Evolutionary conservation across 1,140 invertebrate species (phyloP), one percentile per base, ranked within the genome.

Genomic region (Drosophila subobscura): DNA sequence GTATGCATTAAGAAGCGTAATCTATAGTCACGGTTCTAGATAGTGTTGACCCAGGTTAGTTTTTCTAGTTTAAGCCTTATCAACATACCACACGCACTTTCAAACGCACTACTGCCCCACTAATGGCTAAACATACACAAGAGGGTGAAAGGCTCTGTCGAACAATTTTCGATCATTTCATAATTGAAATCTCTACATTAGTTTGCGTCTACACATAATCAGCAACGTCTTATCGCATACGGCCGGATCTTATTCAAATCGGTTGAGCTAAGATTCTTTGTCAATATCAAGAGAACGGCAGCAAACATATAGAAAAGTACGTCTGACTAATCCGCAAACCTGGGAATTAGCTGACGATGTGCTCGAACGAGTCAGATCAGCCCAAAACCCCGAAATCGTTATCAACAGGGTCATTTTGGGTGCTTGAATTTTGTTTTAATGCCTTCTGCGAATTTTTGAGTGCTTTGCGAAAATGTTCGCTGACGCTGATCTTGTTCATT

Each of bases 21-120:
- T 8, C 8, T 33, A 37, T 37, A 16, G 25, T 14, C 14, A 51
- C 25, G 14, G 3, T 10, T 6, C 25, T 6, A 29, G 42, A 12
- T 37, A 20, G 3, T 61, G 41, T 88, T 88, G 57, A 20, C 47
- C 66, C 14, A 88, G 83, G 83, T 88, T 79, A 88, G 83, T 88
- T 67, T 42, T 14, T 16, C 10, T 1, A 20, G 5, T n/a, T 14
- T 66, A 29, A 33, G 65, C 46, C 59, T 77, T 77, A 77, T 77
- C 74, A 76, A 63, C 56, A 58, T 37, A 59, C 16, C n/a, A 45
- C 61, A 86, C 81, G 81, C 81, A 80, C 73, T 72, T 71, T 71
- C 40, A 51, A 71, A 78, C 74, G 74, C 77, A 81, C 74, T 71
- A 61, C 52, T 88, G 83, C 53, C 83, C 73, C 58, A 86, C 20